Evolutionary conservation across 2,113 vertebrate species (phyloP).

Genomic region (Dolichallabes microphthalmus): DNA sequence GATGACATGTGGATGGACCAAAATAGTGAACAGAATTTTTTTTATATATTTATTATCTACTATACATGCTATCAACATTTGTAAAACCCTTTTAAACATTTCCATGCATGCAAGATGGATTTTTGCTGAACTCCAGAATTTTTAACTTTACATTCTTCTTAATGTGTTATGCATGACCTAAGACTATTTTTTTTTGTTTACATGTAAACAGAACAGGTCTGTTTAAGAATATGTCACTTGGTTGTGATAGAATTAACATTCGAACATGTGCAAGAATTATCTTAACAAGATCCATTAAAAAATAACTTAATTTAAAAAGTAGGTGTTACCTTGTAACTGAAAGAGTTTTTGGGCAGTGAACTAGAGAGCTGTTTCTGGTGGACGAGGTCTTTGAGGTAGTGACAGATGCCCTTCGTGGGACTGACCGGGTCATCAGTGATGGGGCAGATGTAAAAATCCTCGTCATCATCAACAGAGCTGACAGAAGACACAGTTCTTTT

Average conservation of each 20-base stretch:
- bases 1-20: no score
- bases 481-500: constrained; percentile 50
- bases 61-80: no score
- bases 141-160: background rate
- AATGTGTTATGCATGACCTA: background rate
- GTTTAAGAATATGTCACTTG: background rate
- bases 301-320: background rate
- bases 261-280: background rate
- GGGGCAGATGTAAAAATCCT: constrained; percentile 84
- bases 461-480: constrained; percentile 78
- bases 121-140: background rate
- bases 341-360: constrained; percentile 78
- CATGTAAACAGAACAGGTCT: background rate
- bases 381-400: constrained; percentile 69
- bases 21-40: no score
- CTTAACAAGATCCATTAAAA: background rate
- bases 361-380: constrained; percentile 71
- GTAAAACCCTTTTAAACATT: no score
- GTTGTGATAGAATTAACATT: background rate
- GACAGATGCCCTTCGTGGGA: constrained; percentile 70
- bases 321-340: constrained; percentile 78
- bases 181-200: background rate
- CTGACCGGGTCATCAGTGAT: constrained; percentile 81
- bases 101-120: background rate
- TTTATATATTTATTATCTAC: no score